Evolutionary conservation across 2,888 invertebrate species (phyloP).

Genomic region (Macaria notata): DNA sequence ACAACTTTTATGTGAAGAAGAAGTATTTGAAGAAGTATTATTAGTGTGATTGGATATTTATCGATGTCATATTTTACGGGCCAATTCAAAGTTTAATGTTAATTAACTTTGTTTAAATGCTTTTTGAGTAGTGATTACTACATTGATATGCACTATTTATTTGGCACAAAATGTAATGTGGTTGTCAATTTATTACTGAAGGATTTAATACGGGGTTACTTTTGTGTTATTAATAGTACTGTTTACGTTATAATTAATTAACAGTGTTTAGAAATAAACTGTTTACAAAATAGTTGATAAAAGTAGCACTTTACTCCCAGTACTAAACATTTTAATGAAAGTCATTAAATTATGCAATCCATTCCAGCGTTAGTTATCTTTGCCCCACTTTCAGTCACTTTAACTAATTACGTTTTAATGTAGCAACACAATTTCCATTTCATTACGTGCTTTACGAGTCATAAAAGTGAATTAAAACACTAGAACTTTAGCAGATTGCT

Average conservation of each 20-base stretch:
- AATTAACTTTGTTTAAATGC: too few relatives aligned
- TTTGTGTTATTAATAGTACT: too few relatives aligned
- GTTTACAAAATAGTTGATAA: too few relatives aligned
- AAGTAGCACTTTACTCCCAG: too few relatives aligned
- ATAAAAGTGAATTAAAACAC: constrained; percentile 41
- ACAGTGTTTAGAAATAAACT: too few relatives aligned
- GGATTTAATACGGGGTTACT: too few relatives aligned
- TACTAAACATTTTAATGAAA: background rate
- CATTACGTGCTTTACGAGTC: constrained; percentile 53
- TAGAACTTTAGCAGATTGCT: constrained; percentile 6
- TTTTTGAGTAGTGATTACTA: too few relatives aligned
- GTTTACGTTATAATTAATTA: too few relatives aligned
- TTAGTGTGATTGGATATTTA: constrained; percentile 10
- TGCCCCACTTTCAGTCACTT: constrained; percentile 51
- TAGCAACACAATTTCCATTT: constrained; percentile 45
- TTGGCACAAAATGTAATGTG: constrained; percentile 2
- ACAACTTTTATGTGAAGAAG: constrained; percentile 54
- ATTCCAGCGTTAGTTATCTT: constrained; percentile 41
- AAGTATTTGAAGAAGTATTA: constrained; percentile 55
- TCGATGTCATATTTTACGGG: too few relatives aligned
- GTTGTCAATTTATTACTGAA: background rate
- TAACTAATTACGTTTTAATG: constrained; percentile 52
- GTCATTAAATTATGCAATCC: constrained; percentile 17
- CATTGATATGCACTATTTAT: too few relatives aligned
- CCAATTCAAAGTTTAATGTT: too few relatives aligned